These are phyloP conservation scores for Xestia sexstrigata DNA, from an alignment of 2,888 invertebrate species.

Conservation along the genomic window DNA sequence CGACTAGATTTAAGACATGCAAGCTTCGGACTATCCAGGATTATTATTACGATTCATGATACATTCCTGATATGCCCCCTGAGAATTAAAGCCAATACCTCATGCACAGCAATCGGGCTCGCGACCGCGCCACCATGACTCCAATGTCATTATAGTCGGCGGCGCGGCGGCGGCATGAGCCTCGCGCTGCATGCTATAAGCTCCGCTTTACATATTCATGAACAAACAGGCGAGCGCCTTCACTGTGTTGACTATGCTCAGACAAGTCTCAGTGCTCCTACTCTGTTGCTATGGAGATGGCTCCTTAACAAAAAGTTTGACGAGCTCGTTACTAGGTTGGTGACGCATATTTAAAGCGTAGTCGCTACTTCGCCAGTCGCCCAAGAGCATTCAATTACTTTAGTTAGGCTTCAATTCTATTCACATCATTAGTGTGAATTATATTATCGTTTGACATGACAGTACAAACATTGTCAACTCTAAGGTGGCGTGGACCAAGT, in stretches of 20 bases:
- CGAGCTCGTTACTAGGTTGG: neutral
- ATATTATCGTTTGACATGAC: neutral
- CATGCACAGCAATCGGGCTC: neutral
- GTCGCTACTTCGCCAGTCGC: neutral
- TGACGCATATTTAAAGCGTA: neutral
- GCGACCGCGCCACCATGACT: neutral
- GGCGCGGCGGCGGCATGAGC: neutral
- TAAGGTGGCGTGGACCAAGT: neutral
- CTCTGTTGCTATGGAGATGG: slow-evolving; percentile 32
- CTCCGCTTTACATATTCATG: neutral
- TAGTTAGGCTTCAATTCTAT: neutral
- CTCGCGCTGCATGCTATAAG: neutral
- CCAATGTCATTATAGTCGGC: neutral
- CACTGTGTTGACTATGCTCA: neutral
- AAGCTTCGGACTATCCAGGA: neutral
- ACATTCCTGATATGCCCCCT: neutral
- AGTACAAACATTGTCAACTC: neutral
- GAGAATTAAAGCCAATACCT: neutral
- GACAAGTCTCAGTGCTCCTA: neutral
- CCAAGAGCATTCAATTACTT: slow-evolving; percentile 9
- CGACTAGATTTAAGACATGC: neutral
- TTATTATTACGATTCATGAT: neutral
- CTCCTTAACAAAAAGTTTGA: slow-evolving; percentile 18
- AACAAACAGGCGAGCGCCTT: neutral
- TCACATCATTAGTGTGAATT: neutral